A percentile compares a stretch with the other conserved stretches of the same genome.
phyloP scores from a whole-genome alignment of 2,888 invertebrate genomes.

The Drosophila yooni region DNA sequence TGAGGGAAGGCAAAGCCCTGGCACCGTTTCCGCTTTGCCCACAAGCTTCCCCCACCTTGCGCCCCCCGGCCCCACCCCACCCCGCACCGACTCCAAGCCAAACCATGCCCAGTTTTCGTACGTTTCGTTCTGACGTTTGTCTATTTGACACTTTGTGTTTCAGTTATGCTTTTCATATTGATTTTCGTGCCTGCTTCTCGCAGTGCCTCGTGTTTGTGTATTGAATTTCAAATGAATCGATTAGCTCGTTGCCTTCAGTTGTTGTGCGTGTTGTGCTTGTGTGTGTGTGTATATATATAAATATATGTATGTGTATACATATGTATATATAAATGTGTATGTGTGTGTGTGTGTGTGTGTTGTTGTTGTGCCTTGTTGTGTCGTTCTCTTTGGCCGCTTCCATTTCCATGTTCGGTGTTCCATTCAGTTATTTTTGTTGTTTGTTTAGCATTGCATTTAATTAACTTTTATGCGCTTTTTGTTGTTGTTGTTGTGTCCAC shows the following conservation, averaged over 20 bases:
- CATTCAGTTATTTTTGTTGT: slow-evolving; percentile 42
- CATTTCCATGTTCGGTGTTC: slow-evolving; percentile 45
- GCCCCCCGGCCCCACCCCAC: neutral
- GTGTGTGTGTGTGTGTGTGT: slow-evolving; percentile 14
- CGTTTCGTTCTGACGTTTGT: slow-evolving; percentile 55
- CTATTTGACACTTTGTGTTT: slow-evolving; percentile 80
- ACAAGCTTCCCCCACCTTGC: neutral
- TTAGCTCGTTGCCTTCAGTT: slow-evolving; percentile 70
- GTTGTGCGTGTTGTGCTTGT: slow-evolving; percentile 46
- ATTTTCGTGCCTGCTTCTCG: slow-evolving; percentile 60
- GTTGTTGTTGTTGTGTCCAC: slow-evolving; percentile 34
- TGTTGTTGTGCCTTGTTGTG: slow-evolving; percentile 46
- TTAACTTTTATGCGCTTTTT: slow-evolving; percentile 80
- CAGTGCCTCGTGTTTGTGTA: slow-evolving; percentile 72
- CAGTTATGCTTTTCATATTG: slow-evolving; percentile 81
- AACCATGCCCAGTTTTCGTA: slow-evolving; percentile 4
- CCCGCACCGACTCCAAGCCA: neutral
- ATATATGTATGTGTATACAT: slow-evolving; percentile 5
- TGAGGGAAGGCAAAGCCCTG: slow-evolving; percentile 39
- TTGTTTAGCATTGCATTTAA: slow-evolving; percentile 78
- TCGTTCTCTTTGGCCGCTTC: slow-evolving; percentile 51
- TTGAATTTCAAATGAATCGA: slow-evolving; percentile 82
- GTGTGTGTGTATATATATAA: neutral
- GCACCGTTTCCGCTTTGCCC: slow-evolving; percentile 38
- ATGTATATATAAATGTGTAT: neutral